These are phyloP conservation scores for Octonoba sinensis DNA, from an alignment of 2,888 invertebrate genomes.

Conservation along the genomic window DNA sequence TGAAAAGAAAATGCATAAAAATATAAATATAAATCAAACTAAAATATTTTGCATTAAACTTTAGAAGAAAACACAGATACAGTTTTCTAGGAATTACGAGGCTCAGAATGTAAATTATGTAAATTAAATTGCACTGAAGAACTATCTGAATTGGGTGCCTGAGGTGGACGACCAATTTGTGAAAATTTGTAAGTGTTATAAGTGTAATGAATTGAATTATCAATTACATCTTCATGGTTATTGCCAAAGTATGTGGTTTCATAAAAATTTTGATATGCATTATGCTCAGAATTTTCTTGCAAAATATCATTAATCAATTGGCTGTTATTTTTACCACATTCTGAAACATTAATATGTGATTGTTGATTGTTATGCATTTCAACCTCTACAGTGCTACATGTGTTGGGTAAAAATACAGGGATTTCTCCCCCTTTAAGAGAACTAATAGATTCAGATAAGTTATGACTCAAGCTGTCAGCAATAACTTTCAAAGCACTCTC, in stretches of 20 bases:
- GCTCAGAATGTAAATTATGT: neutral
- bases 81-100: neutral
- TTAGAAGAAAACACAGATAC: no score
- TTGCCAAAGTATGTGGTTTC: conserved; percentile 39
- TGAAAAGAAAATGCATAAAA: neutral
- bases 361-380: no score
- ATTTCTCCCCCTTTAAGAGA: no score
- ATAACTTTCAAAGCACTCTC: conserved; percentile 50
- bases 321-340: no score
- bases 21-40: neutral
- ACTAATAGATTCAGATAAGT: no score
- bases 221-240: conserved; percentile 28
- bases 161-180: conserved; percentile 47
- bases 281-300: no score
- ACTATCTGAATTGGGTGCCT: neutral
- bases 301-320: no score
- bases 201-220: conserved; percentile 44
- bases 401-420: no score
- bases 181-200: conserved; percentile 59
- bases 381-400: no score
- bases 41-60: no score
- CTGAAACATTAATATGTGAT: no score
- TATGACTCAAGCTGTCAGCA: conserved; percentile 17
- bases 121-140: neutral
- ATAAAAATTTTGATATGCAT: conserved; percentile 47